Base-by-base conservation (phyloP, 2,797 vertebrate genomes). In the Myripristis jacobus region DNA sequence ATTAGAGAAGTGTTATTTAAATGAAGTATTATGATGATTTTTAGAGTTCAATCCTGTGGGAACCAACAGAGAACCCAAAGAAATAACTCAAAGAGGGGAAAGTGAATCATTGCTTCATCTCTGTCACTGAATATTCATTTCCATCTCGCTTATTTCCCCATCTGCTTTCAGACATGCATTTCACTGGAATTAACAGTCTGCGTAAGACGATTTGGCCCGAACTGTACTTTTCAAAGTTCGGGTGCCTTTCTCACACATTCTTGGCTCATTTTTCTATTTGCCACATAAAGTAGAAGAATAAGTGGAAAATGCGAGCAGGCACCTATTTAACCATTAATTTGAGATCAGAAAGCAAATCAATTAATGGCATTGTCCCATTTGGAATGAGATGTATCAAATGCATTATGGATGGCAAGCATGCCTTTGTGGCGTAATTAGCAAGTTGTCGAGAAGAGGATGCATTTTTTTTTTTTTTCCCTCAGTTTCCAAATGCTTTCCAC, bases 341-440 rank as follows among this genome's bases (percentile, higher is more conserved):
- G 34, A 80, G 77, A 84, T 85, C 74, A 75, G 70, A 76, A 76
- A 80, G 78, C 51, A 80, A 78, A 85, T 87, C 64, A 80, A 79
- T 88, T 80, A 87, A 77, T 47, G 29, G 43, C 59, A 73, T 80
- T 81, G 69, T 83, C 58, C 43, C 54, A 72, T 77, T 73, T 83
- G 73, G 71, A 85, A 73, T 68, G 69, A 69, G 70, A 86, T 67
- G 70, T 54, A 73, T 80, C 79, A 64, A 80, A 81, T 69, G 61
- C 73, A 75, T 83, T 81, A 71, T 69, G 58, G 64, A 79, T 16
- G 31, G 77, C 80, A 74, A 66, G 60, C 57, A 50, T 73, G 62
- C 68, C 53, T 87, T 84, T 87, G 75, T 84, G 46, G 60, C 2
- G 6, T 81, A 83, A 91, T 89, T 84, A 87, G 81, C 73, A 75